Base-by-base conservation (phyloP, 1,140 invertebrate species). In the Drosophila paulistorum region DNA sequence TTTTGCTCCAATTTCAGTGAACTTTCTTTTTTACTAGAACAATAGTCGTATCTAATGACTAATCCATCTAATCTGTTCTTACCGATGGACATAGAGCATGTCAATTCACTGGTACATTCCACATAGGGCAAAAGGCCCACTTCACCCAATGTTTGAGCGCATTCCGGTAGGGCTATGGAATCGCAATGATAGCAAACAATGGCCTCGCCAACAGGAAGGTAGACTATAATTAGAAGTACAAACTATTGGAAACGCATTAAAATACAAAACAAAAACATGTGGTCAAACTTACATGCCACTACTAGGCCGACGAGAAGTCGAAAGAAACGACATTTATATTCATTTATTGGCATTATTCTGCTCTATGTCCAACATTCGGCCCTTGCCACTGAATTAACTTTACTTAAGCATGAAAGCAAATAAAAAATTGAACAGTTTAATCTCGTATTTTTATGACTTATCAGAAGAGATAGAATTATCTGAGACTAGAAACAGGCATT, bases 171-270 rank as follows among this genome's bases (percentile, higher is more conserved):
- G 4, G 81, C 73, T 42, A 91, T 79, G n/a, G 90, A 91, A 67
- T 91, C 89, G 67, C 90, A 91, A 60, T 81, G 80, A 62, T 90
- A 91, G 68, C 90, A 91, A 17, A 90, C 74, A 74, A 91, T 91
- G 20, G 68, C 90, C 58, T 37, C 30, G 41, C 13, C 17, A 3
- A 45, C 61, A 11, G 26, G 39, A 48, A 65, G 10, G 10, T 17
- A 30, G 35, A 51, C 83, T 85, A 73, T 72, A 20, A 63, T 69
- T 76, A 62, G 9, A 70, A 58, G 42, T 33, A n/a, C 57, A 45
- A 23, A 13, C 17, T 70, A 69, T 79, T 77, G 74, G 65, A 69
- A 77, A 81, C 14, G 48, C 70, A 81, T 65, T 82, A 59, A 33
- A 33, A 23, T 54, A 14, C 41, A 0, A 23, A 58, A 20, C 37